Base-by-base conservation (phyloP, 2,113 vertebrate species). In the Sardina pilchardus region DNA sequence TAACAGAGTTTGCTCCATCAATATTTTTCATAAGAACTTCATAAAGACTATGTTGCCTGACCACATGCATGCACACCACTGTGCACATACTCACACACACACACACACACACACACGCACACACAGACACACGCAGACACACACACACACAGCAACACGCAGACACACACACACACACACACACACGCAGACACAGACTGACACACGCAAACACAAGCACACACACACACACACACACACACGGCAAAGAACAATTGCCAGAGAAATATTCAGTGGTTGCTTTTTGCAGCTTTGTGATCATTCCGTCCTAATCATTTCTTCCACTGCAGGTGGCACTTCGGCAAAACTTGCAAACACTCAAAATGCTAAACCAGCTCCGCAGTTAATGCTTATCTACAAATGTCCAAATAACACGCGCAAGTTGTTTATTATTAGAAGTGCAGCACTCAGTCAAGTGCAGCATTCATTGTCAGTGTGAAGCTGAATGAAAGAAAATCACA, bases 51-150 rank as follows among this genome's bases (percentile, higher is more conserved):
- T 56, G 21, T 24, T 56, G 53, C 24, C 53, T 56, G 53, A 56
- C 2, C 53, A 56, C 19, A 56, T 56, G 53, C 19, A 56, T 24
- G 53, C 53, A 56, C 2, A 24, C 53, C 6, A 21, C 1, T 34
- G 24, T 30, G n/a, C 30, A n/a, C 3, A 30, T 10, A 90, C 85
- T 84, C 75, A 16, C 82, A 47, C 84, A 83, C 30, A 75, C 3
- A 34, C 26, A 34, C 67, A 75, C 26, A 1, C 67, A 75, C 59
- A n/a, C 59, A 63, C 59, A 26, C n/a, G 26, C 67, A 75, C 67
- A 75, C 67, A 16, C 67, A 75, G n/a, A 30, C 63, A 71, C 36
- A 26, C 24, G 12, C 63, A 71, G 8, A 30, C 63, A 71, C 63
- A 30, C 30, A 75, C 30, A 34, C 30, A 75, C 30, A 36, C 26